Percentiles rank a stretch among this genome's conserved stretches.
Evolutionary conservation across 2,888 invertebrate genomes (phyloP).

Genomic region (Panzeria rudis): DNA sequence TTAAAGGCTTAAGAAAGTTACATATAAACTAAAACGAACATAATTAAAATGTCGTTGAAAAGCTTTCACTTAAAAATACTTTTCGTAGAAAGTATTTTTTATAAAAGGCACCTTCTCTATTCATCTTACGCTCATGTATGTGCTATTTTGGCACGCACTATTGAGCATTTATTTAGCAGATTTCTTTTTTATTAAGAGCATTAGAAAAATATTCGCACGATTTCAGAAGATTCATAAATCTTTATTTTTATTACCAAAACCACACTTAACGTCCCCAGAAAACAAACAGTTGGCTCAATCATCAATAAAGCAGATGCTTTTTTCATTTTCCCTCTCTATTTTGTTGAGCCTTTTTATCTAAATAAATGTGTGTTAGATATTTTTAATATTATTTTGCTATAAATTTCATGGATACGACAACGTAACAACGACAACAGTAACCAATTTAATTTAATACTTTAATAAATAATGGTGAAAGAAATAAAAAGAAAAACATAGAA

Average conservation of each 20-base stretch:
- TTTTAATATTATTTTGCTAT: not conserved
- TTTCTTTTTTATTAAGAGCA: not conserved
- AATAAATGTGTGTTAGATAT: not conserved
- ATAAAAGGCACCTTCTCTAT: not conserved
- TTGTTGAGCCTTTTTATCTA: not conserved
- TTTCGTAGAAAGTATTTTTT: too few relatives aligned
- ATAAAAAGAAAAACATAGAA: not conserved
- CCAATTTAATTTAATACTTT: slow-evolving; percentile 32
- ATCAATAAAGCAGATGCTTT: not conserved
- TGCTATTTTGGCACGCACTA: too few relatives aligned
- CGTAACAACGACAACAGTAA: slow-evolving; percentile 13
- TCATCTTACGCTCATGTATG: too few relatives aligned
- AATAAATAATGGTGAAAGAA: not conserved
- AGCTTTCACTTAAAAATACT: too few relatives aligned
- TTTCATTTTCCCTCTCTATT: not conserved
- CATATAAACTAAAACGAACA: not conserved
- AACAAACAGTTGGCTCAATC: not conserved
- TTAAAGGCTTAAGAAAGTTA: not conserved
- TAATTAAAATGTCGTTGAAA: too few relatives aligned
- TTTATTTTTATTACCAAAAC: not conserved
- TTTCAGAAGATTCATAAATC: not conserved
- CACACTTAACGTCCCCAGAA: not conserved
- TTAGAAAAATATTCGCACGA: not conserved
- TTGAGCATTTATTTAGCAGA: not conserved
- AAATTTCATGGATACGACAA: not conserved